phyloP scores from a whole-genome alignment of 2,888 invertebrate species.

The Ennomos fuscantarius region DNA sequence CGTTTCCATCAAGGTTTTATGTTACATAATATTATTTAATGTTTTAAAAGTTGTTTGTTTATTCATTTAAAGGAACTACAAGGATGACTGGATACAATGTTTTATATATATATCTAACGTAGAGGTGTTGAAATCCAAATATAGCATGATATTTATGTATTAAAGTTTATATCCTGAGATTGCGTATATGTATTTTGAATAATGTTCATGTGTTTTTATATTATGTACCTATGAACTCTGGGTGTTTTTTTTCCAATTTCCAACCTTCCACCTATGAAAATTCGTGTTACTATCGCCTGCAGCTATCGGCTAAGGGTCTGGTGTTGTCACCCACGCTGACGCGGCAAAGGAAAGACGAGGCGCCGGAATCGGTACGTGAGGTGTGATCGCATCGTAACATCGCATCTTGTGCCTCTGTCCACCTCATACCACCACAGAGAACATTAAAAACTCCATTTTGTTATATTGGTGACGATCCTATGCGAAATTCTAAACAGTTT shows the following conservation, averaged over 20 bases:
- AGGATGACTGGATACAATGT: too few relatives aligned
- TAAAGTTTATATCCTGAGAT: too few relatives aligned
- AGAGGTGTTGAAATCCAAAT: too few relatives aligned
- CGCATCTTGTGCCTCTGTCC: slow-evolving; percentile 24
- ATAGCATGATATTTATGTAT: too few relatives aligned
- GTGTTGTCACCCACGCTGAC: slow-evolving; percentile 70
- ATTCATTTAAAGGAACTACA: too few relatives aligned
- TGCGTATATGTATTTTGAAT: background rate
- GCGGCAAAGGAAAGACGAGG: slow-evolving; percentile 63
- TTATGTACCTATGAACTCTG: slow-evolving; percentile 3
- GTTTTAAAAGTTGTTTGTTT: too few relatives aligned
- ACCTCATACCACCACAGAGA: slow-evolving; percentile 14
- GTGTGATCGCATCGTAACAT: slow-evolving; percentile 34
- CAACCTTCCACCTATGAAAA: slow-evolving; percentile 48
- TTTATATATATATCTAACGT: too few relatives aligned
- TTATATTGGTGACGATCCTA: background rate
- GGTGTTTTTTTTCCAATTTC: slow-evolving; percentile 35
- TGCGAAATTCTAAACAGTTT: too few relatives aligned
- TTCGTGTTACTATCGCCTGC: slow-evolving; percentile 61
- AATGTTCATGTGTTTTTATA: slow-evolving; percentile 3
- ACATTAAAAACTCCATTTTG: slow-evolving; percentile 6
- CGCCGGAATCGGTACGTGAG: slow-evolving; percentile 67
- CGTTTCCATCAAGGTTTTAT: too few relatives aligned
- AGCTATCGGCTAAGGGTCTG: slow-evolving; percentile 77
- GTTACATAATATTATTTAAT: too few relatives aligned